Base-by-base conservation (phyloP, 2,797 vertebrate genomes). In the Eremophila alpestris region DNA sequence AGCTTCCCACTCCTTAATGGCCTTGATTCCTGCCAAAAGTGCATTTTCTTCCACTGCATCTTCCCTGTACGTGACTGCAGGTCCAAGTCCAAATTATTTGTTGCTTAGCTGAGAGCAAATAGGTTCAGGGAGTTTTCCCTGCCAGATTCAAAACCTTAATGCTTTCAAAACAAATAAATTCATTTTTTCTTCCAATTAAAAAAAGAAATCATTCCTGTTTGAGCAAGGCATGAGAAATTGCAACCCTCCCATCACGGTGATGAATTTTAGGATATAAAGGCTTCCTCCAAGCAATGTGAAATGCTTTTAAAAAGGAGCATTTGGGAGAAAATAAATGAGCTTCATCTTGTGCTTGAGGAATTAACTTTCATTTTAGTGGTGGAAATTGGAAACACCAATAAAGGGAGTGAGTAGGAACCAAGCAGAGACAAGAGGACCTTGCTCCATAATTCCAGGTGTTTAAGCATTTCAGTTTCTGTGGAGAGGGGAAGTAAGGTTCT, bases 241-340 rank as follows among this genome's bases (percentile, higher is more conserved):
- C 80, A 89, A 27, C 10, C 24, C 67, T 59, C 1, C 55, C 45
- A 54, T 87, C 36, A 2, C 0, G 3, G 26, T 80, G 70, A 59
- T 93, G 89, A 83, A 70, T 94, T 90, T 86, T 43, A 76, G 91
- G 83, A 62, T 68, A 11, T 22, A 40, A 48, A 91, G 51, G 36
- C 70, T 95, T 73, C 60, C 68, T 77, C 43, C 73, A 73, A 87
- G 65, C 85, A 36, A 51, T 41, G 69, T 26, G 48, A 63, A 38
- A 30, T 4, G n/a, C 73, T 95, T 91, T 89, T 55, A 9, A 63
- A 83, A 86, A 83, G 56, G 78, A 84, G 48, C 45, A 43, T 79
- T 94, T 94, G 81, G 70, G 70, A 60, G 55, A 56, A 87, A 95
- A 94, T 54, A 94, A 95, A 89, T 70, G 84, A 92, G 68, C 60